phyloP scores from a whole-genome alignment of 2,113 vertebrate species.

The Antechinus stuartii region DNA sequence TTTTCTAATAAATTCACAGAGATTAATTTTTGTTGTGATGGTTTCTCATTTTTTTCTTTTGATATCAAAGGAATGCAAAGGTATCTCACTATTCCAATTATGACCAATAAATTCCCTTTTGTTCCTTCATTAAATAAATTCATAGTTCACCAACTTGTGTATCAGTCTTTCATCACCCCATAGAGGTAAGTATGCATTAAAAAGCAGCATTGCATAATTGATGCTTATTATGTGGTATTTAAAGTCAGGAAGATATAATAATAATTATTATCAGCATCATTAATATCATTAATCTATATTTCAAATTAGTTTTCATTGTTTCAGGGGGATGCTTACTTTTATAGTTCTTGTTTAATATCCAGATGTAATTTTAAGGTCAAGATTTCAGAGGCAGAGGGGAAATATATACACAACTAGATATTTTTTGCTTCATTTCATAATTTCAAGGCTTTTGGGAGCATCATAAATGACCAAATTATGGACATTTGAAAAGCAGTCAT shows the following conservation, averaged over 20 bases:
- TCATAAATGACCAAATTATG: slow-evolving; percentile 56
- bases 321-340: slow-evolving; percentile 53
- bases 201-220: neutral
- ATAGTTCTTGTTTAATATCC: slow-evolving; percentile 17
- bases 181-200: neutral
- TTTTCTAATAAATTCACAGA: neutral
- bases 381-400: slow-evolving; percentile 23
- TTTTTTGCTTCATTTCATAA: slow-evolving; percentile 60
- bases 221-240: neutral
- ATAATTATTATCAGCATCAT: neutral
- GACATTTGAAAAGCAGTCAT: slow-evolving; percentile 47
- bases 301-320: slow-evolving; percentile 2
- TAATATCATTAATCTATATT: slow-evolving; percentile 22
- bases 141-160: neutral
- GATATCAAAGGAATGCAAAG: neutral
- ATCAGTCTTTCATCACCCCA: neutral
- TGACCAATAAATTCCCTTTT: slow-evolving; percentile 24
- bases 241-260: neutral
- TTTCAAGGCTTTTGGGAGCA: slow-evolving; percentile 39
- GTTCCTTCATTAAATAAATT: neutral
- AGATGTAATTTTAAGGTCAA: slow-evolving; percentile 19
- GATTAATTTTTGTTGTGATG: neutral
- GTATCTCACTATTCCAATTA: neutral
- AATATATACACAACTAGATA: slow-evolving; percentile 24
- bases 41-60: neutral